A percentile compares a stretch with the other conserved stretches of the same genome.
Evolutionary conservation across 1,140 invertebrate species (phyloP).

Genomic region (Mizuhopecten yessoensis): DNA sequence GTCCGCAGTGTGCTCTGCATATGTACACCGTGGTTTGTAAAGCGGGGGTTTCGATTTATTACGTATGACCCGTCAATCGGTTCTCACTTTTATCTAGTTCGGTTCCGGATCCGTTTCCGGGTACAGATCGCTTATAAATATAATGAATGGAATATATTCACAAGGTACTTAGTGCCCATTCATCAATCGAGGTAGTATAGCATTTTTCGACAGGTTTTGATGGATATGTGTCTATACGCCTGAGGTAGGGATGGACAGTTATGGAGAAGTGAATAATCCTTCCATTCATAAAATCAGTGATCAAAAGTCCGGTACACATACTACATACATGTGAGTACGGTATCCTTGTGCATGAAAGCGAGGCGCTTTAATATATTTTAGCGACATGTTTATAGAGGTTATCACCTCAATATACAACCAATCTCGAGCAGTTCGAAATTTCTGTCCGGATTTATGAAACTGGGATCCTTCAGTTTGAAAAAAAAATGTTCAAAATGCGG

Average conservation of each 20-base stretch:
- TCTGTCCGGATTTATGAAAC: too few relatives aligned
- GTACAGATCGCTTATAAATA: background rate
- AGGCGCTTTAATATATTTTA: too few relatives aligned
- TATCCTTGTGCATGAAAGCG: too few relatives aligned
- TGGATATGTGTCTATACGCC: background rate
- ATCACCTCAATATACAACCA: too few relatives aligned
- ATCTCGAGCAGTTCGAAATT: too few relatives aligned
- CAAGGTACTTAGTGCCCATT: background rate
- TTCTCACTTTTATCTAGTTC: background rate
- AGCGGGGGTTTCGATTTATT: background rate
- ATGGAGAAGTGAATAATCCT: background rate
- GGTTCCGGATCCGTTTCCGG: conserved; percentile 29
- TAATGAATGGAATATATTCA: conserved; percentile 26
- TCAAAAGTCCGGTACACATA: too few relatives aligned
- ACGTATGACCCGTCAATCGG: conserved; percentile 14
- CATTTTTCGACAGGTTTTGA: conserved; percentile 27
- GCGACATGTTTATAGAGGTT: too few relatives aligned
- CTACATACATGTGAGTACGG: too few relatives aligned
- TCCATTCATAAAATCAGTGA: background rate
- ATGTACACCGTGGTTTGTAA: too few relatives aligned
- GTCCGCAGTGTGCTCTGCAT: background rate
- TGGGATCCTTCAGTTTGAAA: too few relatives aligned
- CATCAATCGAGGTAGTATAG: background rate
- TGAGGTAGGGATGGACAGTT: background rate
- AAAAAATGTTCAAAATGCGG: too few relatives aligned